A percentile compares a stretch with the other conserved stretches of the same genome.
These are phyloP conservation scores for Sepiola atlantica DNA, from an alignment of 2,888 invertebrate genomes.

Conservation along the genomic window DNA sequence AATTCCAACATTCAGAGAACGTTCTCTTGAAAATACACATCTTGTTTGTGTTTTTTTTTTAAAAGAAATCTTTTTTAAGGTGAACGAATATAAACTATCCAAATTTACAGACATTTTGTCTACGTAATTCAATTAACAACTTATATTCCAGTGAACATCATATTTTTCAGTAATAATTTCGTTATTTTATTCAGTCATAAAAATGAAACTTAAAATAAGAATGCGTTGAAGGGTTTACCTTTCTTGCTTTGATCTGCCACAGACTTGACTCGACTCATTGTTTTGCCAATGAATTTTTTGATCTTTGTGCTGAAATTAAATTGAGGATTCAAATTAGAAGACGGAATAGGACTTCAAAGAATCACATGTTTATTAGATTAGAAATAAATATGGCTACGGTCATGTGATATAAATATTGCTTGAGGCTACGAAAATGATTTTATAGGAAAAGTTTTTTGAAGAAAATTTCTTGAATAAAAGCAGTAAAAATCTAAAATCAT, in stretches of 20 bases:
- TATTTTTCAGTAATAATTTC: no score
- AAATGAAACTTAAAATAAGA: background rate
- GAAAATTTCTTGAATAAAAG: background rate
- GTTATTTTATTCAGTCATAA: no score
- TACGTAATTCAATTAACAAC: no score
- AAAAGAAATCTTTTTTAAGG: no score
- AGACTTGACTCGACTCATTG: slow-evolving; percentile 91
- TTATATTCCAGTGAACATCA: no score
- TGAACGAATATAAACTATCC: no score
- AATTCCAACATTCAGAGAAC: background rate
- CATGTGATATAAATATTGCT: background rate
- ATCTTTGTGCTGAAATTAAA: slow-evolving; percentile 70
- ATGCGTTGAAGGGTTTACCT: slow-evolving; percentile 24
- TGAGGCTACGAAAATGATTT: background rate
- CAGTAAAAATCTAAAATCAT: background rate
- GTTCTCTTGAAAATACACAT: background rate
- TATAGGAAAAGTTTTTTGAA: background rate
- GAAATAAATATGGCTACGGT: background rate
- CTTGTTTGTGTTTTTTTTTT: background rate
- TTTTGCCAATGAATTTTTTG: slow-evolving; percentile 82
- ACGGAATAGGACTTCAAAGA: background rate
- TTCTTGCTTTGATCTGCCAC: slow-evolving; percentile 83
- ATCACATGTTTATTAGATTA: background rate
- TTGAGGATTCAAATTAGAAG: background rate
- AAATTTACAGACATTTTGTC: no score